Conservation (phyloP, 2,888 invertebrate genomes). For the Netelia fuscicornis region DNA sequence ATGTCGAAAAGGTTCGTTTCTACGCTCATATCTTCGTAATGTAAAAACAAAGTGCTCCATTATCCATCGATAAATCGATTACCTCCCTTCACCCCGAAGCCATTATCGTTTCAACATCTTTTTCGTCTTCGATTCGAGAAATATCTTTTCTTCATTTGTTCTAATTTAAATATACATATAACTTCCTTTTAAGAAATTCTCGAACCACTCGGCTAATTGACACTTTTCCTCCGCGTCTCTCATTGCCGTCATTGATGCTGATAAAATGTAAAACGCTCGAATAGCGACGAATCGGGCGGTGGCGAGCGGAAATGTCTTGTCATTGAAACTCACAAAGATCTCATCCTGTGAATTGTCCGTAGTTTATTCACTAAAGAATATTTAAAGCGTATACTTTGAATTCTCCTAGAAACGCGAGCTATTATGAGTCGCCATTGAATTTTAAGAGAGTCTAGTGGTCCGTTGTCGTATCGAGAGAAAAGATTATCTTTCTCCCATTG, state of each 20-base stretch:
- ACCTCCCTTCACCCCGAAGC: conserved; percentile 9
- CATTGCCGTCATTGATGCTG: conserved; percentile 7
- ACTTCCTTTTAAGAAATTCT: not conserved
- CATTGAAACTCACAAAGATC: not conserved
- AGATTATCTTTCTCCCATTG: not conserved
- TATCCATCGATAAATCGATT: conserved; percentile 45
- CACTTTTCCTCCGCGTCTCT: conserved; percentile 5
- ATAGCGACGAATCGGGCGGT: not conserved
- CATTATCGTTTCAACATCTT: conserved; percentile 42
- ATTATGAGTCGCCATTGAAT: not conserved
- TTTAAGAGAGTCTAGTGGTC: not conserved
- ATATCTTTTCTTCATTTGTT: conserved; percentile 6
- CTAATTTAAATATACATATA: conserved; percentile 14
- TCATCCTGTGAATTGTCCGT: not conserved
- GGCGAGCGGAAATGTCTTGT: not conserved
- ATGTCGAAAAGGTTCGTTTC: conserved; percentile 15
- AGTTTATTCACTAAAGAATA: conserved; percentile 14
- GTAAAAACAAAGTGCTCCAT: conserved; percentile 33
- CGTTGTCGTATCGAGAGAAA: not conserved
- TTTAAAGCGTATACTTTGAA: not conserved
- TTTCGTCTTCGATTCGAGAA: not conserved
- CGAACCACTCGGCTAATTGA: conserved; percentile 38
- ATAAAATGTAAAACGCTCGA: conserved; percentile 11
- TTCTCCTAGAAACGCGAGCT: not conserved
- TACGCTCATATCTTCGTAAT: conserved; percentile 17